Percentiles rank a stretch among this genome's conserved stretches.
phyloP scores from a whole-genome alignment of 2,113 vertebrate species.

The Nansenia antarctica region DNA sequence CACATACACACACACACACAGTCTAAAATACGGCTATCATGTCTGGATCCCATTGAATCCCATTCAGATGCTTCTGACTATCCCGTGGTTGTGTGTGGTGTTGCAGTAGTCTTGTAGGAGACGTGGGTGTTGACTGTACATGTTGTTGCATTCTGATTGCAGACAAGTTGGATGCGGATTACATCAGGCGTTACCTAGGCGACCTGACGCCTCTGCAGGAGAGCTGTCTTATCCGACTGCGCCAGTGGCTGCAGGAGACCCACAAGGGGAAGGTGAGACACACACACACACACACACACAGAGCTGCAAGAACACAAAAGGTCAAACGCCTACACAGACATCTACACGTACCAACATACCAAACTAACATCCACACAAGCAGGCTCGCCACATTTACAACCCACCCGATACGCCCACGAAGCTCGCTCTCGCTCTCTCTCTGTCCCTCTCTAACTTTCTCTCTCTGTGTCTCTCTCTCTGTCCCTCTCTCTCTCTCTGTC shows the following conservation, averaged over 20 bases:
- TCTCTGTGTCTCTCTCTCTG: too few relatives aligned
- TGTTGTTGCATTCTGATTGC: constrained; percentile 44
- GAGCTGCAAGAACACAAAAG: too few relatives aligned
- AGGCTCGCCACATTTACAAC: too few relatives aligned
- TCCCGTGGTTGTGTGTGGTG: neutral
- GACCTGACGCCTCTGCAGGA: constrained; percentile 95
- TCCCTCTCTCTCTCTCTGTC: neutral
- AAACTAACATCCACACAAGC: neutral
- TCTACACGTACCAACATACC: neutral
- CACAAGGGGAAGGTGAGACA: constrained; percentile 93
- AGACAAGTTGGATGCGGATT: constrained; percentile 96
- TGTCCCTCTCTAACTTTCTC: too few relatives aligned
- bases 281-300: constrained; percentile 8
- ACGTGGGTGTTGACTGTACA: neutral
- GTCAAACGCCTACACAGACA: neutral
- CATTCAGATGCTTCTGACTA: neutral
- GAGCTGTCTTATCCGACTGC: constrained; percentile 93
- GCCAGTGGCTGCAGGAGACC: constrained; percentile 94
- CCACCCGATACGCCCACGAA: too few relatives aligned
- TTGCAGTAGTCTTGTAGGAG: neutral
- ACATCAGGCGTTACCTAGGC: constrained; percentile 94
- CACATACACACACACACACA: neutral
- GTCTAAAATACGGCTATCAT: neutral
- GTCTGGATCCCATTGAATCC: neutral
- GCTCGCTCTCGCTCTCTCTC: too few relatives aligned